A percentile compares a stretch with the other conserved stretches of the same genome.
Conservation (phyloP, 2,888 invertebrate species). For the Tetragonula carbonaria region DNA sequence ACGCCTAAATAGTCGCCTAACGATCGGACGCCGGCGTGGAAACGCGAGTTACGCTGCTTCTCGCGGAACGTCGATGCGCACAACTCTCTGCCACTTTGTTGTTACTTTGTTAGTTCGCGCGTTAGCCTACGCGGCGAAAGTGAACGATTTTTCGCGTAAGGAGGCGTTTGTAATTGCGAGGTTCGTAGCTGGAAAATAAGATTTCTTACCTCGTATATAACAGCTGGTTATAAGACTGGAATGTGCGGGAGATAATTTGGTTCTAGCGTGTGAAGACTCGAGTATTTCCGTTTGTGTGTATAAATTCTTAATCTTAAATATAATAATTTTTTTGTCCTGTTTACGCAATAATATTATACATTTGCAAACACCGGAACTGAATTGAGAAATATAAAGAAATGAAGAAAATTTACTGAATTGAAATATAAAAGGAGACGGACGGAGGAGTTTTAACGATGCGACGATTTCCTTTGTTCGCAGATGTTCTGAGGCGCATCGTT, state of each 20-base stretch:
- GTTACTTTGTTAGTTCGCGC: not conserved
- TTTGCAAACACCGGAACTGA: not conserved
- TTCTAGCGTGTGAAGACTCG: not conserved
- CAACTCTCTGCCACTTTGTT: not conserved
- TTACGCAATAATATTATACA: not conserved
- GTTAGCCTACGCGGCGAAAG: not conserved
- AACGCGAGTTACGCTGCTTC: slow-evolving; percentile 1
- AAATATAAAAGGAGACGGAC: not conserved
- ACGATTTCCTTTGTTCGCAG: slow-evolving; percentile 54
- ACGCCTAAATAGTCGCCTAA: slow-evolving; percentile 47
- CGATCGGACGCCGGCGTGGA: slow-evolving; percentile 29
- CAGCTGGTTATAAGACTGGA: not conserved
- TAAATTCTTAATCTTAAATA: not conserved
- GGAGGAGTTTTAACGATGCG: not conserved
- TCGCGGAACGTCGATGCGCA: slow-evolving; percentile 8
- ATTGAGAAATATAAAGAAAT: too few relatives aligned
- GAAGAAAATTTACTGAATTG: too few relatives aligned
- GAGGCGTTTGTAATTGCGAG: slow-evolving; percentile 33
- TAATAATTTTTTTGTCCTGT: not conserved
- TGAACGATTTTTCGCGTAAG: slow-evolving; percentile 15
- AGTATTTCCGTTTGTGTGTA: not conserved
- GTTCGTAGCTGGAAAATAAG: not conserved
- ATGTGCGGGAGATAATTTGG: not conserved
- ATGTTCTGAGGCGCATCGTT: slow-evolving; percentile 63
- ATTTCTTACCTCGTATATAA: not conserved